Evolutionary conservation across 2,888 invertebrate genomes (phyloP).

Genomic region (Drosophila neoperkinsi): DNA sequence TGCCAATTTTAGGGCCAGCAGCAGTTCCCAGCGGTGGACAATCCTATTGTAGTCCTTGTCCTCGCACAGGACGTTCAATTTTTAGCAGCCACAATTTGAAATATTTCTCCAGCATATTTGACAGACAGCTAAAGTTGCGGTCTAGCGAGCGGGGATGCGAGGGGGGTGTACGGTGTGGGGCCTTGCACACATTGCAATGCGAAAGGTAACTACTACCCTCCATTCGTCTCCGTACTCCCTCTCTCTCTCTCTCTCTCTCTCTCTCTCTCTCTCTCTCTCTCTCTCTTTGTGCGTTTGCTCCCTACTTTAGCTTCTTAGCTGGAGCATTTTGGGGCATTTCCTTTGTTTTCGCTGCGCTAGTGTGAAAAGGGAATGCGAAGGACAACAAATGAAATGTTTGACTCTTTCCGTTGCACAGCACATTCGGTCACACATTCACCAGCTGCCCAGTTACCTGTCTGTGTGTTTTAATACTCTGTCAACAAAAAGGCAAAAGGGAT

Average conservation of each 20-base stretch:
- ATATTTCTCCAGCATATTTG: constrained; percentile 78
- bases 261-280: neutral
- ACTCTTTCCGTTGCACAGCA: constrained; percentile 33
- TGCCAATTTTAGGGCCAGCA: constrained; percentile 46
- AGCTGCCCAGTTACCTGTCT: constrained; percentile 7
- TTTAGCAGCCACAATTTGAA: constrained; percentile 81
- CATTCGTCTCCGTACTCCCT: neutral
- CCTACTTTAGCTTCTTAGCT: constrained; percentile 8
- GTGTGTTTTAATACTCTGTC: constrained; percentile 18
- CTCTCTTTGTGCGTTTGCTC: neutral
- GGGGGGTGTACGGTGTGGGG: neutral
- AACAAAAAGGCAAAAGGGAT: neutral
- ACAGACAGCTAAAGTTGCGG: constrained; percentile 79
- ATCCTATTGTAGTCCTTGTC: constrained; percentile 2
- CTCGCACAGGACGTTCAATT: constrained; percentile 63
- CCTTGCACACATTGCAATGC: constrained; percentile 61
- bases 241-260: neutral
- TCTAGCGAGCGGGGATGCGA: constrained; percentile 8
- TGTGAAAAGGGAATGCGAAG: constrained; percentile 74
- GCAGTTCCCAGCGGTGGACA: constrained; percentile 19
- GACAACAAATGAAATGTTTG: constrained; percentile 78
- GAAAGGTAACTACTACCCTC: constrained; percentile 43
- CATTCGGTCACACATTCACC: constrained; percentile 4
- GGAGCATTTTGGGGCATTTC: constrained; percentile 36
- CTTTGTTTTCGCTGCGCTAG: constrained; percentile 56